These are phyloP conservation scores for Microplitis demolitor DNA, from an alignment of 1,140 invertebrate species.

Conservation along the genomic window DNA sequence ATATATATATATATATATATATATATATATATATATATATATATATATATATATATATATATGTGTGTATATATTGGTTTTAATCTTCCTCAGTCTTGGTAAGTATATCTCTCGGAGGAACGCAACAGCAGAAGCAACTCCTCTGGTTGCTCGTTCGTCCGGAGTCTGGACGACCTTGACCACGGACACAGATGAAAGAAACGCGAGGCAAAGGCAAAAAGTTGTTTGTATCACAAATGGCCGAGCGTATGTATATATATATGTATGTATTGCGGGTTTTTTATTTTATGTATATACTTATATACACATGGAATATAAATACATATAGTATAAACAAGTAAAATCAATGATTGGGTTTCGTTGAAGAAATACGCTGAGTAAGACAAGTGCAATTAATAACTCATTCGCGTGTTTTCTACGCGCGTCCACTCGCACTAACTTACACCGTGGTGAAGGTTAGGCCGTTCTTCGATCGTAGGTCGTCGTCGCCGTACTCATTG, in stretches of 20 bases:
- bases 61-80: too few species aligned
- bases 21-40: too few species aligned
- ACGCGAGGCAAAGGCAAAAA: background rate
- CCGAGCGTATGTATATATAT: background rate
- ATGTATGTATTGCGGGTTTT: too few species aligned
- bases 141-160: background rate
- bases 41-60: too few species aligned
- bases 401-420: background rate
- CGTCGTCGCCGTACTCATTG: too few species aligned
- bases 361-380: background rate
- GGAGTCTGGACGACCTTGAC: slow-evolving; percentile 18
- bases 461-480: too few species aligned
- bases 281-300: too few species aligned
- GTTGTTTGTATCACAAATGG: background rate
- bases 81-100: background rate
- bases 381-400: background rate
- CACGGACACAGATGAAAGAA: slow-evolving; percentile 22
- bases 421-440: background rate
- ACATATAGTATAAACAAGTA: background rate
- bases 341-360: background rate
- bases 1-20: too few species aligned
- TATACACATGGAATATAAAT: background rate
- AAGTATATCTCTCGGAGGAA: background rate
- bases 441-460: background rate
- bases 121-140: background rate